Evolutionary conservation across 1,140 invertebrate species (phyloP).

Genomic region (Neuroterus valhalla): DNA sequence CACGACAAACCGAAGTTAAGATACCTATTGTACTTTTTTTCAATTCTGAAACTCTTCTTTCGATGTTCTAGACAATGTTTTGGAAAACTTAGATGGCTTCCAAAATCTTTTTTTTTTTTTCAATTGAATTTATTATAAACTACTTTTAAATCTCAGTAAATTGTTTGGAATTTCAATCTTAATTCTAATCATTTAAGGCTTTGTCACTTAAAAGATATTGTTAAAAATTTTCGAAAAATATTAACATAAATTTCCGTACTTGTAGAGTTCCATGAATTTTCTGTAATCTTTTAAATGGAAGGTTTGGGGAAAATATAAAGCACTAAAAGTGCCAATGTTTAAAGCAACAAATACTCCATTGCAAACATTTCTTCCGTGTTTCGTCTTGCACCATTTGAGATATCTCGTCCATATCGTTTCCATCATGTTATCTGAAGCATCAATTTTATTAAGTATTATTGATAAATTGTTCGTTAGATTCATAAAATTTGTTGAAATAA

Average conservation of each 20-base stretch:
- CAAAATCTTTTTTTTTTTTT: not conserved
- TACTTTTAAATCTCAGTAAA: too few relatives aligned
- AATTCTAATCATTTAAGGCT: too few relatives aligned
- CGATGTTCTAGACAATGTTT: too few relatives aligned
- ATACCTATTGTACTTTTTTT: too few relatives aligned
- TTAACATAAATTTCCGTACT: conserved; percentile 64
- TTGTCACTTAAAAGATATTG: conserved; percentile 36
- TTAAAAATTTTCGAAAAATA: conserved; percentile 32
- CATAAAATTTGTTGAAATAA: too few relatives aligned
- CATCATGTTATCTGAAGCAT: not conserved
- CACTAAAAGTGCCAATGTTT: conserved; percentile 10
- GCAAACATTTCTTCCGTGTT: not conserved
- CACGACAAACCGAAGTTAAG: too few relatives aligned
- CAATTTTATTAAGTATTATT: not conserved
- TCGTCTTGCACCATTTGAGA: not conserved
- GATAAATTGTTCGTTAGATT: not conserved
- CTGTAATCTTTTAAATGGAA: conserved; percentile 74
- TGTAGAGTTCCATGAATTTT: conserved; percentile 75
- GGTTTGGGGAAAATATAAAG: conserved; percentile 67
- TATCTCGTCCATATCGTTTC: not conserved
- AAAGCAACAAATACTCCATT: not conserved
- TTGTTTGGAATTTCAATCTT: too few relatives aligned
- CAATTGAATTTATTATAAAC: too few relatives aligned
- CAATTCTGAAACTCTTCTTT: too few relatives aligned
- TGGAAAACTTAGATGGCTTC: too few relatives aligned